Evolutionary conservation across 2,113 vertebrate genomes (phyloP).

Genomic region (Mesocricetus auratus): DNA sequence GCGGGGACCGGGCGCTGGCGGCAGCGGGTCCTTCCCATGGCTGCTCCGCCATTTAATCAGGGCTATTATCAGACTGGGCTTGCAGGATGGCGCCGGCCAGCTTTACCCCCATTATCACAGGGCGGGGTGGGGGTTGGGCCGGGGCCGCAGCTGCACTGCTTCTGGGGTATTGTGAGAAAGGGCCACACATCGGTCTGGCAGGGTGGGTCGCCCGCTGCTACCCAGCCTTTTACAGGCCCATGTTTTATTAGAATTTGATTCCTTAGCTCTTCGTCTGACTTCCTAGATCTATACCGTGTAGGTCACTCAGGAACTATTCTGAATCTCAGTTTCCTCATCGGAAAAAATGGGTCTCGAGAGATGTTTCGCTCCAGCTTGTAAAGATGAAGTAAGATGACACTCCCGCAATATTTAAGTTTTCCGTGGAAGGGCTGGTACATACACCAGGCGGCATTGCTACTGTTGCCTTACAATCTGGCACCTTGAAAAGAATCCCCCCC

Average conservation of each 20-base stretch:
- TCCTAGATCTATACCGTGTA: neutral
- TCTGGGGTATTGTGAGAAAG: conserved; percentile 23
- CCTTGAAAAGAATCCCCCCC: neutral
- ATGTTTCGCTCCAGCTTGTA: neutral
- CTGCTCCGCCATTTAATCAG: conserved; percentile 74
- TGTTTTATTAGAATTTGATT: neutral
- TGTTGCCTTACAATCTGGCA: neutral
- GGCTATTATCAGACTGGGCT: conserved; percentile 80
- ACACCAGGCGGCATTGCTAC: neutral
- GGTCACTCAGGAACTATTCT: neutral
- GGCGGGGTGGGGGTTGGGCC: conserved; percentile 69
- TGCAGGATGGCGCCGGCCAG: conserved; percentile 82
- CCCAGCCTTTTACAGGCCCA: neutral
- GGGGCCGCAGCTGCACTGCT: conserved; percentile 3
- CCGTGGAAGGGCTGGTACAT: rapidly evolving
- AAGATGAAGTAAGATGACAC: neutral
- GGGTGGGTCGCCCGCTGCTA: neutral
- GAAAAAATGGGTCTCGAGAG: conserved; percentile 11
- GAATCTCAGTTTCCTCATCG: conserved; percentile 21
- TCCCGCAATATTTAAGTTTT: neutral
- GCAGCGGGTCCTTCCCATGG: conserved; percentile 42
- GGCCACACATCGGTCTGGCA: neutral
- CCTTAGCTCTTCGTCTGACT: neutral
- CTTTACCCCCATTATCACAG: conserved; percentile 80
- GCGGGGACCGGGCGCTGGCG: conserved; percentile 54